Base-by-base conservation (phyloP, 1,140 invertebrate genomes). In the Bombus superbus region DNA sequence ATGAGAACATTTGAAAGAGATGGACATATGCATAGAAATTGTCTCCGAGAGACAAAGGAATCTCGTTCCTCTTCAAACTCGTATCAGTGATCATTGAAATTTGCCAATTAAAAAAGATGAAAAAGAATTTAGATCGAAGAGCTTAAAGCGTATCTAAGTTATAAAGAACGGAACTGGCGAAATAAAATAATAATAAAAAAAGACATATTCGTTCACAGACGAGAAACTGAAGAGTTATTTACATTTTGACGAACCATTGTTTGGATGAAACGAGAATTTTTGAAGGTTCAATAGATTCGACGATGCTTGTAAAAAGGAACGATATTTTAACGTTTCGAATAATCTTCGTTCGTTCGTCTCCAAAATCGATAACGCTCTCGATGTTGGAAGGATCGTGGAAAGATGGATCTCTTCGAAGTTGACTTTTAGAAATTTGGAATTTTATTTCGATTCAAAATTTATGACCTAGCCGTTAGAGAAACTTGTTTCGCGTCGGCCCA, bases 161-260 rank as follows among this genome's bases (percentile, higher is more conserved):
- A 53, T 53, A 53, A 13, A 66, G 64, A 66, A 66, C 13, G 28
- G 59, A n/a, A 28, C 59, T 28, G 28, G 3, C 2, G 28, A 62
- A 62, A 62, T 62, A 62, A 62, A 62, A 62, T 62, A 25, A 32
- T 32, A 32, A 32, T 32, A 32, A 32, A 32, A 11, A 42, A 71
- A 42, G 32, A 72, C n/a, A 44, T 73, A 66, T 73, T 44, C 66
- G 40, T 73, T 42, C 40, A 44, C 28, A 28, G 18, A 8, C 38
- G 69, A 72, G 40, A 42, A 72, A 72, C 53, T n/a, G 35, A 22
- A 38, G 42, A 18, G 28, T 42, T 47, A 71, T 81, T 85, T 81
- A 42, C 53, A 53, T 42, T 86, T 72, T 76, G 53, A 86, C 68
- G 57, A 76, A 40, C 83, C 57, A 87, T 87, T 86, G 77, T 86